A percentile compares a stretch with the other conserved stretches of the same genome.
Conservation (phyloP, 35 echinoderm and acorn worm genomes). For the Heliocidaris erythrogramma region DNA sequence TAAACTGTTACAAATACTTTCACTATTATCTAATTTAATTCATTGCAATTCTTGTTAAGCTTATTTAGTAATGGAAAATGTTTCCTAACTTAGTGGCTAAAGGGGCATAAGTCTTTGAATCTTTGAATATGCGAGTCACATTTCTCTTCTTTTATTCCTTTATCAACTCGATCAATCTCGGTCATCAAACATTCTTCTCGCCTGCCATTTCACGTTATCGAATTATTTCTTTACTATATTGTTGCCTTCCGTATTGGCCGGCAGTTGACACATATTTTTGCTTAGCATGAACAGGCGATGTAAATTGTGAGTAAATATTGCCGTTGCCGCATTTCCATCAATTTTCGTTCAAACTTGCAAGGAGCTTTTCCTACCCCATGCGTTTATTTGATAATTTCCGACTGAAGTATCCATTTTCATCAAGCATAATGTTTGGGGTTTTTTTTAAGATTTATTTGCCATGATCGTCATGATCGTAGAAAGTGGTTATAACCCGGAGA, state of each 20-base stretch:
- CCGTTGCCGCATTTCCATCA: not conserved
- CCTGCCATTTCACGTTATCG: not conserved
- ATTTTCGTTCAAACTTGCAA: not conserved
- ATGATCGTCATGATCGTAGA: too few relatives aligned
- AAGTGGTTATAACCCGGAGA: too few relatives aligned
- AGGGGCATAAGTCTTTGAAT: too few relatives aligned
- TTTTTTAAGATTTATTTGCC: not conserved
- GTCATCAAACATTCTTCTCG: too few relatives aligned
- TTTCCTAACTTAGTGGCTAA: not conserved
- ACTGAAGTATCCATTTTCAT: too few relatives aligned
- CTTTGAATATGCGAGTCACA: too few relatives aligned
- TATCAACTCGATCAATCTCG: not conserved
- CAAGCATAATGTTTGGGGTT: not conserved
- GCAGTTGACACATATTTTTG: too few relatives aligned
- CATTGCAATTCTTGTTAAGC: not conserved
- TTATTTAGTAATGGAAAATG: not conserved
- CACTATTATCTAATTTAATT: not conserved
- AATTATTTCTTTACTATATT: too few relatives aligned
- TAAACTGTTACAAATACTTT: not conserved
- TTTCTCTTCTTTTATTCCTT: too few relatives aligned
- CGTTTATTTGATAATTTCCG: not conserved
- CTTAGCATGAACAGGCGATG: too few relatives aligned
- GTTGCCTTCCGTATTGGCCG: too few relatives aligned
- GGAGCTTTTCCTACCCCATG: not conserved
- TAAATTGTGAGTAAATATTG: not conserved